These are phyloP conservation scores for Dipodomys spectabilis DNA, from an alignment of 2,113 vertebrate genomes.

Conservation along the genomic window DNA sequence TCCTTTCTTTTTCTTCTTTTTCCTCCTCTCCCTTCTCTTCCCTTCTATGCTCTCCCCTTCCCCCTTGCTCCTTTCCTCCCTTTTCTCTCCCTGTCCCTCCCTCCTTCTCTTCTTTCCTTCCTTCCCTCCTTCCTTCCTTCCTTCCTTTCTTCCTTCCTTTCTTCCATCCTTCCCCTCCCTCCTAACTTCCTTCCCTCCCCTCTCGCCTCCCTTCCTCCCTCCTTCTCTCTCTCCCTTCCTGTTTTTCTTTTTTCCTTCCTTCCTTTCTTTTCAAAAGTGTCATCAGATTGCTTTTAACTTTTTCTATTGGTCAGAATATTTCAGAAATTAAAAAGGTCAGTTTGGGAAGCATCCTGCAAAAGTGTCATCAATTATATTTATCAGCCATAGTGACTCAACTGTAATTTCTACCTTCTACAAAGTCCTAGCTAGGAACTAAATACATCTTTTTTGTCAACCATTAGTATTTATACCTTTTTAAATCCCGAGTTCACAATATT, in stretches of 20 bases:
- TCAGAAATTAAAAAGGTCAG: slow-evolving; percentile 28
- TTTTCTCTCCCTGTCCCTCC: too few relatives aligned
- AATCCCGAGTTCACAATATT: slow-evolving; percentile 6
- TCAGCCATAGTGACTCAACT: background rate
- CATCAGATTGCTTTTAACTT: background rate
- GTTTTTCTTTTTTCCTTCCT: background rate
- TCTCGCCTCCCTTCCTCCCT: too few relatives aligned
- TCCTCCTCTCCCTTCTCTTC: too few relatives aligned
- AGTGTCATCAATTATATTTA: background rate
- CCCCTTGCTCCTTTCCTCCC: too few relatives aligned
- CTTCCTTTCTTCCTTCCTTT: too few relatives aligned
- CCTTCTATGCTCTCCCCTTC: too few relatives aligned
- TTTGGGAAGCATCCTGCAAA: slow-evolving; percentile 38
- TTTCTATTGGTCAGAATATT: slow-evolving; percentile 31
- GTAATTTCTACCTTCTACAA: background rate
- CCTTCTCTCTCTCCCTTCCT: too few relatives aligned
- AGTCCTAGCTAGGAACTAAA: background rate
- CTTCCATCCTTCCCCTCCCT: too few relatives aligned
- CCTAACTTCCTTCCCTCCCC: too few relatives aligned
- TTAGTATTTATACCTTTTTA: slow-evolving; percentile 1
- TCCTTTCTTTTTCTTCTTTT: too few relatives aligned
- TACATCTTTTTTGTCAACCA: background rate
- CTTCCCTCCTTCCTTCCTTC: too few relatives aligned
- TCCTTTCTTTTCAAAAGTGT: background rate
- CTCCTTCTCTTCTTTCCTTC: too few relatives aligned